Base-by-base conservation (phyloP, 2,113 vertebrate species). In the Prunella himalayana region DNA sequence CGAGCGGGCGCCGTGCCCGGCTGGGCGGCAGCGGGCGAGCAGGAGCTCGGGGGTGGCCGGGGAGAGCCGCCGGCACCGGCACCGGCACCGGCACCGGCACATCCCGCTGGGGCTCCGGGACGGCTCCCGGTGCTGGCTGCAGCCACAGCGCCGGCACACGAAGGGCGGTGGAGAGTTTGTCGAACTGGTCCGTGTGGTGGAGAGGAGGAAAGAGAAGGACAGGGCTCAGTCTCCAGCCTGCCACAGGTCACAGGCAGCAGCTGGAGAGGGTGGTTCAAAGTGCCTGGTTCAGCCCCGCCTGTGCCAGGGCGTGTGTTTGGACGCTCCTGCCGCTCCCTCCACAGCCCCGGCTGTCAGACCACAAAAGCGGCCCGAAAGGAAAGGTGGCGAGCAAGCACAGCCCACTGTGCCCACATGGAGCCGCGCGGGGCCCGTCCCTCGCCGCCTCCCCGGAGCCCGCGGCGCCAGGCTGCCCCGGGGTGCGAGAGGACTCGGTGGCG, bases 331-430 rank as follows among this genome's bases (percentile, higher is more conserved):
- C 1, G 2, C 44, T 47, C 56, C 35, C 8, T 2, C 28, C 11
- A 1, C 49, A 22, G 57, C 33, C 21, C 4, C 2, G 33, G 64
- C 51, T 7, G 21, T 2, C 35, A 24, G 39, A 18, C 65, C 39
- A 11, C 70, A 21, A 5, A n/a, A 2, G 1, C 1, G 0, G 60
- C 54, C 9, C 49, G 23, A 24, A 47, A 14, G 44, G 23, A 7
- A 14, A 25, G 24, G 41, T 0, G 0, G 30, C 13, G n/a, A 37
- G 49, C 35, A 5, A 24, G 63, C 42, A 15, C 3, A 2, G 71
- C 15, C 4, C 3, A 0, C 20, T 15, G 39, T 44, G 61, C 21
- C 4, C 12, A 0, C 11, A 0, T 1, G 27, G 56, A 59, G 24
- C 45, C 1, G 8, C 35, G 7, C 5, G 1, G 5, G 44, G 35